Conservation (phyloP, 2,113 vertebrate genomes). For the Neogobius melanostomus region DNA sequence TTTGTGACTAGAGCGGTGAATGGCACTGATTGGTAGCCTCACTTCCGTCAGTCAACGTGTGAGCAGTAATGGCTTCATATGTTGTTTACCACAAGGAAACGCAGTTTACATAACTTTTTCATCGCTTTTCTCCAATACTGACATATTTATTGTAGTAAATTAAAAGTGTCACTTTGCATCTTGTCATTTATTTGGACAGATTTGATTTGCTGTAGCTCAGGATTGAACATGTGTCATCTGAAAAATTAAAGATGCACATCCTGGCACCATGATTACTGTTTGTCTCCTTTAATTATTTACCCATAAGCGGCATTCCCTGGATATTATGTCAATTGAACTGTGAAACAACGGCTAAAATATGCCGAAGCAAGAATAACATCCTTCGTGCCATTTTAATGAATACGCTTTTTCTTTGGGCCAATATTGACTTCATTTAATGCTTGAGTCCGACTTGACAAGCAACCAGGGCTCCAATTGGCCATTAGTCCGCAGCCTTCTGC, state of each 20-base stretch:
- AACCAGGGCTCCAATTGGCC: conserved; percentile 59
- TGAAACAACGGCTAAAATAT: conserved; percentile 9
- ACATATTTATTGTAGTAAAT: background rate
- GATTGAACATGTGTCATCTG: conserved; percentile 30
- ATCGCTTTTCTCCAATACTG: background rate
- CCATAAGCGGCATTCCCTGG: conserved; percentile 1
- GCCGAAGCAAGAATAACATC: conserved; percentile 31
- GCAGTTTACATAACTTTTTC: background rate
- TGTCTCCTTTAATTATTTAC: conserved; percentile 47
- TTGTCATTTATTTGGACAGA: background rate
- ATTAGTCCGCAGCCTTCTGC: conserved; percentile 67
- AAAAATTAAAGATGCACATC: conserved; percentile 22
- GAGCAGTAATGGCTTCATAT: too few species aligned
- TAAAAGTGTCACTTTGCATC: background rate
- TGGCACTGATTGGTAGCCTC: too few species aligned
- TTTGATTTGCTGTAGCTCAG: background rate
- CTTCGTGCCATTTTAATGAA: conserved; percentile 44
- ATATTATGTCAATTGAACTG: conserved; percentile 19
- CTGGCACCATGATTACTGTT: conserved; percentile 39
- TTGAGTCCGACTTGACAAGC: conserved; percentile 54
- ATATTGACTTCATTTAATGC: conserved; percentile 15
- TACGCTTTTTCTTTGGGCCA: conserved; percentile 23
- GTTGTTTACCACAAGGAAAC: too few species aligned
- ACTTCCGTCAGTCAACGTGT: too few species aligned
- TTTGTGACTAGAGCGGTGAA: too few species aligned